These are phyloP conservation scores for Threskiornis aethiopicus DNA, from an alignment of 2,797 vertebrate species.

Conservation along the genomic window DNA sequence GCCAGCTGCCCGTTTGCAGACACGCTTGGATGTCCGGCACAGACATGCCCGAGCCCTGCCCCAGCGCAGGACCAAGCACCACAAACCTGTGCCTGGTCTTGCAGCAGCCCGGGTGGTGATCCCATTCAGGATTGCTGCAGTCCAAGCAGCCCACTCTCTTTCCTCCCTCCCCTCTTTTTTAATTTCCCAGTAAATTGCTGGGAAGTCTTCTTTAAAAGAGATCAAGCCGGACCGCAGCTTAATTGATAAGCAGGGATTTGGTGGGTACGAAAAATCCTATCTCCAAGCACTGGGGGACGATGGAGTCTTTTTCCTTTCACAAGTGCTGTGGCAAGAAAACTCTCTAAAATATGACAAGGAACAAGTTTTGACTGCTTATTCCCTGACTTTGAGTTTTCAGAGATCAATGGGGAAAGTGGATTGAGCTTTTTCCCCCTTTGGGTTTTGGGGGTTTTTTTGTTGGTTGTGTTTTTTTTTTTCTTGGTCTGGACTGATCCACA, in stretches of 20 bases:
- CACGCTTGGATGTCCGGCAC: background rate
- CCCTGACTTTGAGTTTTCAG: background rate
- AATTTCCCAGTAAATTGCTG: background rate
- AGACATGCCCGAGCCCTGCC: background rate
- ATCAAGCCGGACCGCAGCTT: background rate
- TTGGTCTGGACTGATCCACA: background rate
- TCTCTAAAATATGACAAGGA: background rate
- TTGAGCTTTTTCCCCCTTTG: background rate
- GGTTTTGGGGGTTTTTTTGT: background rate
- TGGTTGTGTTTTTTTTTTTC: background rate
- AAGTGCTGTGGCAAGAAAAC: background rate
- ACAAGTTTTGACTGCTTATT: background rate
- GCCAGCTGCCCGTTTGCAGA: background rate
- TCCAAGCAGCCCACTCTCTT: background rate
- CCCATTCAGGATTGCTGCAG: background rate
- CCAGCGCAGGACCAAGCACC: background rate
- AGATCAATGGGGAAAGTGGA: background rate
- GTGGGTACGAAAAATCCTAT: background rate
- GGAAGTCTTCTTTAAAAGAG: background rate
- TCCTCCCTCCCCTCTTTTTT: background rate
- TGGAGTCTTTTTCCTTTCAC: background rate
- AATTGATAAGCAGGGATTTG: background rate
- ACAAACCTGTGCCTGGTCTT: background rate
- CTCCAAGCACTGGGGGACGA: fast-evolving
- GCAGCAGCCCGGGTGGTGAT: background rate